Conservation (phyloP, 2,113 vertebrate genomes). For the Emydocephalus ijimae region DNA sequence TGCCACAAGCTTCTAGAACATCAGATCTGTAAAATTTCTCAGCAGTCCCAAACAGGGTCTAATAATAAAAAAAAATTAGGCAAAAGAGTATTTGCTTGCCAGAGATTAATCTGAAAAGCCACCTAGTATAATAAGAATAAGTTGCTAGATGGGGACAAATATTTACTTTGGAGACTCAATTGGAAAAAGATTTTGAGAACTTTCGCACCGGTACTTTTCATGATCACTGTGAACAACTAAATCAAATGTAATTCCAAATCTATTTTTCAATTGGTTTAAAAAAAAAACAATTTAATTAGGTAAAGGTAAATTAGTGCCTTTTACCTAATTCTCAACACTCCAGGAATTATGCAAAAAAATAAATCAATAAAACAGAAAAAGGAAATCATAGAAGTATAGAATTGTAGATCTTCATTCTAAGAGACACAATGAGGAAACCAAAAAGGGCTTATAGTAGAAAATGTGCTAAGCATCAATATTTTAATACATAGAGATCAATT, state of each 20-base stretch:
- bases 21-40: not conserved
- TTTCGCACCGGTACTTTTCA: not conserved
- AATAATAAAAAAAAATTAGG: not conserved
- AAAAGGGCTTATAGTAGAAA: not conserved
- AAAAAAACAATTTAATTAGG: not conserved
- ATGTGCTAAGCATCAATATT: not conserved
- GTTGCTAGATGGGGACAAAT: not conserved
- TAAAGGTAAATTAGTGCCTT: not conserved
- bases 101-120: not conserved
- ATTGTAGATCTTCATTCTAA: not conserved
- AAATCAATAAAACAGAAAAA: not conserved
- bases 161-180: not conserved
- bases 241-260: not conserved
- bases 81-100: not conserved
- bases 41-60: not conserved
- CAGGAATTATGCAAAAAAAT: not conserved
- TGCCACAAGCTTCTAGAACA: not conserved
- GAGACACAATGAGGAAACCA: not conserved
- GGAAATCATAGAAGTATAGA: not conserved
- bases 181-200: not conserved
- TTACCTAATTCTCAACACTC: not conserved
- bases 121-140: not conserved
- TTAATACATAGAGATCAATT: not conserved
- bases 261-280: not conserved
- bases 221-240: not conserved